Conservation (phyloP, 2,888 invertebrate species). For the Acheta domesticus region DNA sequence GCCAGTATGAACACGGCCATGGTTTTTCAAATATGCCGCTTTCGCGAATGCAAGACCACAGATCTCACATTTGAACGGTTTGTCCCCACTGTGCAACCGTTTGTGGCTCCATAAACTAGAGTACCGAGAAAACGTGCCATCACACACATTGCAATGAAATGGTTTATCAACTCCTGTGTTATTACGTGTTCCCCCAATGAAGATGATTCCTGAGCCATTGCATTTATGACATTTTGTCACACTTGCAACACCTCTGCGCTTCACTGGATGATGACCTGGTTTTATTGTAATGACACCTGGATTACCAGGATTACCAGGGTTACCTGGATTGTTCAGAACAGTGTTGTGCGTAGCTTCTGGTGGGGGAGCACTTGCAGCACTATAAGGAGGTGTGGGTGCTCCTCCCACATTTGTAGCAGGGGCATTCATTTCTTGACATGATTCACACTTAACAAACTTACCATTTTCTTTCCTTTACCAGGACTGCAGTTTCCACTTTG, state of each 20-base stretch:
- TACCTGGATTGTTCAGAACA: neutral
- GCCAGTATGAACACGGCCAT: slow-evolving; percentile 82
- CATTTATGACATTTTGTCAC: slow-evolving; percentile 87
- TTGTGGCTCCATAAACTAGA: slow-evolving; percentile 87
- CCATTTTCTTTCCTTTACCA: slow-evolving; percentile 40
- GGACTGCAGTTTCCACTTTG: slow-evolving; percentile 31
- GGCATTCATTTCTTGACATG: slow-evolving; percentile 39
- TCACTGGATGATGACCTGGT: slow-evolving; percentile 71
- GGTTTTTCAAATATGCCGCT: slow-evolving; percentile 86
- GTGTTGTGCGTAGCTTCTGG: slow-evolving; percentile 26
- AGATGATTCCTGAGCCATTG: slow-evolving; percentile 83
- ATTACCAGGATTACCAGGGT: slow-evolving; percentile 3
- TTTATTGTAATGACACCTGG: slow-evolving; percentile 39
- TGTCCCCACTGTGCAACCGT: slow-evolving; percentile 76
- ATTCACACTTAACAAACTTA: slow-evolving; percentile 43
- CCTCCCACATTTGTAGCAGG: slow-evolving; percentile 26
- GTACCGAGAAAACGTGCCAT: slow-evolving; percentile 60
- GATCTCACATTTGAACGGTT: slow-evolving; percentile 84
- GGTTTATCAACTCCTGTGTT: slow-evolving; percentile 63
- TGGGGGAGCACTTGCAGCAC: slow-evolving; percentile 34
- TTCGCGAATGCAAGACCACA: slow-evolving; percentile 86
- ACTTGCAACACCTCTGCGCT: slow-evolving; percentile 75
- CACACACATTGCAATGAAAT: slow-evolving; percentile 84
- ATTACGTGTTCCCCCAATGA: slow-evolving; percentile 55
- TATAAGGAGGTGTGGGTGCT: slow-evolving; percentile 33